phyloP scores from a whole-genome alignment of 1,140 invertebrate species.

The Drosophila bifasciata region DNA sequence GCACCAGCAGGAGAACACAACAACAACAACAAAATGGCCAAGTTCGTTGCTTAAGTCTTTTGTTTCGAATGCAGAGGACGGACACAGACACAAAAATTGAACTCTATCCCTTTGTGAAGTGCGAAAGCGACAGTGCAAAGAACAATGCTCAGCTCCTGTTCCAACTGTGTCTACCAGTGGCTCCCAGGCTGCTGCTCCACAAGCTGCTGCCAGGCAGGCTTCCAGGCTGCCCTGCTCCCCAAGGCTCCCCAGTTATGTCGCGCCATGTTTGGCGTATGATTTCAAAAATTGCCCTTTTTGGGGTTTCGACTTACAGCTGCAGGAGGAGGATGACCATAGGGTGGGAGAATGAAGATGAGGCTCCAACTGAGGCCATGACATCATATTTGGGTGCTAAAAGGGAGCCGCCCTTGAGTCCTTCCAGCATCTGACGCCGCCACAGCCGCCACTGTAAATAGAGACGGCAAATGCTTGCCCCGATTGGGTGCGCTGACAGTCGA shows the following conservation, averaged over 20 bases:
- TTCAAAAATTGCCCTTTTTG: conserved; percentile 83
- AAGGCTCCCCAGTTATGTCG: conserved; percentile 71
- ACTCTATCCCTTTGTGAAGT: conserved; percentile 82
- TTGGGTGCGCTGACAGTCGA: conserved; percentile 38
- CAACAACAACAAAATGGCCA: conserved; percentile 54
- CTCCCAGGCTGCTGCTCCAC: conserved; percentile 10
- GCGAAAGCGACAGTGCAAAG: conserved; percentile 82
- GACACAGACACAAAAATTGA: conserved; percentile 64
- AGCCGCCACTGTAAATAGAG: conserved; percentile 60
- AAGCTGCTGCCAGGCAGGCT: neutral
- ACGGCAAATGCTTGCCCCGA: conserved; percentile 63
- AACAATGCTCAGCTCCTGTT: conserved; percentile 66
- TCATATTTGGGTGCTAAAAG: conserved; percentile 83
- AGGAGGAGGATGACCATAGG: conserved; percentile 5
- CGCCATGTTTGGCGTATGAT: conserved; percentile 82
- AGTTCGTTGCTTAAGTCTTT: conserved; percentile 82
- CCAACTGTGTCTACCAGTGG: conserved; percentile 6
- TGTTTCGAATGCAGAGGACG: conserved; percentile 73
- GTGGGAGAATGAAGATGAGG: conserved; percentile 22
- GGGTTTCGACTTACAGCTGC: conserved; percentile 76
- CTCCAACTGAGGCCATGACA: conserved; percentile 67
- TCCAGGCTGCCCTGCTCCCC: conserved; percentile 1
- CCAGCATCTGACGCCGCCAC: neutral
- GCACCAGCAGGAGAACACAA: conserved; percentile 20
- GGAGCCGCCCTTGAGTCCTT: conserved; percentile 58